Base-by-base conservation (phyloP, 1,140 invertebrate genomes). In the Hyposmocoma kahamanoa region DNA sequence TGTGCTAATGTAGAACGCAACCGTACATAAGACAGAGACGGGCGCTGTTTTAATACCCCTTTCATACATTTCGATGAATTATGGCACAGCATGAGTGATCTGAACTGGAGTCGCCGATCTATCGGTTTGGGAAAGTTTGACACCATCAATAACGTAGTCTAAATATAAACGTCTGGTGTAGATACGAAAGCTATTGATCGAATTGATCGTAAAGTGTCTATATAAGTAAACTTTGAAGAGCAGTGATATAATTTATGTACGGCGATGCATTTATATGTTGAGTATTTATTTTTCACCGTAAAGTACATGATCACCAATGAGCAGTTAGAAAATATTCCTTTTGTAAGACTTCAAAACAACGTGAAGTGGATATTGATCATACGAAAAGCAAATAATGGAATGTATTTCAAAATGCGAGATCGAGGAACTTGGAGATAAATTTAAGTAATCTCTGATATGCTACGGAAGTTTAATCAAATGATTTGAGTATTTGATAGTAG, bases 1-100 rank as follows among this genome's bases (percentile, higher is more conserved):
- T 59, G 67, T 55, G 68, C 72, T 75, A 81, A 83, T 77, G 74
- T 74, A 70, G 67, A 74, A 59, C 74, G 56, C 50, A 60, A 41
- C 50, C 70, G 65, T 72, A 72, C 54, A 75, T 66, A 53, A 72
- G 81, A 85, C 56, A 74, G 81, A 76, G 81, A 85, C 62, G 62
- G 71, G 56, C 36, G 58, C 36, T 45, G 58, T 74, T 72, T 81
- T 67, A 71, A 71, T 59, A 66, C 65, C 64, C 65, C 63, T 75
- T n/a, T 74, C 65, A 57, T 74, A 70, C 72, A 73, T 74, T 80
- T 61, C 53, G 61, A 81, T 83, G 74, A 84, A 66, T 80, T 80
- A 84, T 75, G 67, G 67, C 38, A 36, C 32, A 36, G 32, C 59
- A 59, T 61, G 73, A 80, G 65, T 81, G 79, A 83, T 84, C 42